These are phyloP conservation scores for Torymus auratus DNA, from an alignment of 2,888 invertebrate genomes.

Conservation along the genomic window DNA sequence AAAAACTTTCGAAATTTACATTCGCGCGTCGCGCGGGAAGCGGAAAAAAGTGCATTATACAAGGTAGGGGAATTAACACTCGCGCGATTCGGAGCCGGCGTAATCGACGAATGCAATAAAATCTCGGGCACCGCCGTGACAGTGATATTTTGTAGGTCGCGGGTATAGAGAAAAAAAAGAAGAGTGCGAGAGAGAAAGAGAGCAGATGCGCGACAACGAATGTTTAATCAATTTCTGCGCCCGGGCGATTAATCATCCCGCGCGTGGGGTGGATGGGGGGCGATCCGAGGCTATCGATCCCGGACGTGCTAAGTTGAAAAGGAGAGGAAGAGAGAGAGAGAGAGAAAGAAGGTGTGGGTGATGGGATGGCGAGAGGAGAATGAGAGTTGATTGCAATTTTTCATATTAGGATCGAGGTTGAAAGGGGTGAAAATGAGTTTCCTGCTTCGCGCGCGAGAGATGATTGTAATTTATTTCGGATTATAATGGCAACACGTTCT, in stretches of 20 bases:
- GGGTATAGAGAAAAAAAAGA: not conserved
- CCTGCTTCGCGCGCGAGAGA: too few relatives aligned
- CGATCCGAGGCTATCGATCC: conserved; percentile 22
- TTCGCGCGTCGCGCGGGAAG: not conserved
- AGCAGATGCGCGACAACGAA: conserved; percentile 10
- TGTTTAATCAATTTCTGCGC: conserved; percentile 33
- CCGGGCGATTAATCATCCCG: conserved; percentile 25
- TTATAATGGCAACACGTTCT: too few relatives aligned
- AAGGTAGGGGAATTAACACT: conserved; percentile 8
- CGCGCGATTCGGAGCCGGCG: not conserved
- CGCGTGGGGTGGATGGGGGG: not conserved
- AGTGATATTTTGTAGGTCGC: conserved; percentile 35
- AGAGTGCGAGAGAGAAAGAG: conserved; percentile 14
- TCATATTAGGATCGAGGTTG: too few relatives aligned
- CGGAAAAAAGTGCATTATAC: too few relatives aligned
- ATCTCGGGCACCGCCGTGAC: not conserved
- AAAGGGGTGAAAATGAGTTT: too few relatives aligned
- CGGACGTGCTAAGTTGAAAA: not conserved
- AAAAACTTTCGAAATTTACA: conserved; percentile 7
- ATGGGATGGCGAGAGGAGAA: too few relatives aligned
- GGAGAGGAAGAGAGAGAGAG: not conserved
- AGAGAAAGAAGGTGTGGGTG: not conserved
- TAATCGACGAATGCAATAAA: conserved; percentile 29
- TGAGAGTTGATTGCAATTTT: too few relatives aligned
- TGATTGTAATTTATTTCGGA: too few relatives aligned